Percentiles rank a stretch among this genome's conserved stretches.
These are phyloP conservation scores for Paradoxurus hermaphroditus DNA, from an alignment of 2,113 vertebrate species.

Conservation along the genomic window DNA sequence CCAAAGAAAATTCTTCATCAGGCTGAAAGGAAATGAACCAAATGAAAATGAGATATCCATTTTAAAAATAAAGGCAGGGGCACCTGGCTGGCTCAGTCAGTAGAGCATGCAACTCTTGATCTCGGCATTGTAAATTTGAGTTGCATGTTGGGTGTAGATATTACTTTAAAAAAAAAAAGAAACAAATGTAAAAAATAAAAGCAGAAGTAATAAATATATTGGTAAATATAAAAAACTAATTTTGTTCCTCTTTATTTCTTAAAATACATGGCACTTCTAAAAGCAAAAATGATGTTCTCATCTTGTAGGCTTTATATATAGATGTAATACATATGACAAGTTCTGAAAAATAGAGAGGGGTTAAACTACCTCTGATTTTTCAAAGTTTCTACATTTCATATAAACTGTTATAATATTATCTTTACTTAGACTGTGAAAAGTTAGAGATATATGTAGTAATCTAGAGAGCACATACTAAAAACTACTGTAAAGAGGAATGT, in stretches of 20 bases:
- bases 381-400: background rate
- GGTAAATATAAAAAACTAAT: background rate
- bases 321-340: background rate
- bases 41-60: background rate
- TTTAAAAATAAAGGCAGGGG: background rate
- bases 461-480: background rate
- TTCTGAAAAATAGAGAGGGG: background rate
- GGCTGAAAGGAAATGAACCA: background rate
- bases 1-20: slow-evolving; percentile 21
- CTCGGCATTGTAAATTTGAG: background rate
- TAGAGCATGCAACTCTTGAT: background rate
- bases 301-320: background rate
- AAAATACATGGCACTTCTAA: background rate
- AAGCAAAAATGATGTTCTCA: background rate
- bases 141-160: background rate
- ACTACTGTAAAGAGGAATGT: background rate
- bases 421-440: background rate
- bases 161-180: background rate
- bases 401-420: background rate
- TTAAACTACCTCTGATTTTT: background rate
- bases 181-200: background rate
- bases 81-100: background rate
- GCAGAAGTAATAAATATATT: background rate
- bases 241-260: background rate
- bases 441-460: background rate